Base-by-base conservation (phyloP, 2,113 vertebrate genomes). In the Aythya baeri region DNA sequence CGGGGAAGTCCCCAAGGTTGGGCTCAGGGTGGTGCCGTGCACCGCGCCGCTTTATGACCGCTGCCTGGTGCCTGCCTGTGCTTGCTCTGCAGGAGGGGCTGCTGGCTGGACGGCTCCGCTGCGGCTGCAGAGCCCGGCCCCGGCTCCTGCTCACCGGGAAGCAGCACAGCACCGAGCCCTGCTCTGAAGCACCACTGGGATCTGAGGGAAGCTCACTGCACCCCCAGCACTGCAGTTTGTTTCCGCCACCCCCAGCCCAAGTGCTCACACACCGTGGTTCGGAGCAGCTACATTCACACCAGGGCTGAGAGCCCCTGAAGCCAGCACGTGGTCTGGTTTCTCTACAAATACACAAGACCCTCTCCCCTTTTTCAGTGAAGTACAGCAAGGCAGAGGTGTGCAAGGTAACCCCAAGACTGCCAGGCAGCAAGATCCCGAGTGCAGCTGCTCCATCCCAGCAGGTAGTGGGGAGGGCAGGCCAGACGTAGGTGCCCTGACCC, bases 181-280 rank as follows among this genome's bases (percentile, higher is more conserved):
- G 3, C 61, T 21, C 13, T 3, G 31, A 18, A 2, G 6, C 11
- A 3, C 6, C 29, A 44, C 89, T 50, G 80, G 43, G 77, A 32
- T 36, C 0, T 0, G 32, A 20, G 11, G 15, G 57, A 46, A 36
- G 13, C 66, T 85, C 22, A 0, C 31, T 54, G 15, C 72, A 46
- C 2, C 23, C 52, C 46, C 44, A 26, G 16, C 20, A 32, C 59
- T 41, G 46, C 61, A 57, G 50, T 70, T 31, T 25, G 1, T 49
- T 49, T 49, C 46, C 20, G 41, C 41, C 50, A 21, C 11, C 31
- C 9, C 61, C 38, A 65, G 59, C 52, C 38, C 75, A 3, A 25
- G 29, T 5, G 16, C 17, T 10, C 65, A 17, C 7, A 3, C 9
- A 27, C 32, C 5, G 7, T 8, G 9, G 52, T 0, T 43, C 49